Evolutionary conservation across 53 echinoderm and acorn worm species (phyloP), one percentile per base, ranked within the genome.

Genomic region (Luidia sarsii): DNA sequence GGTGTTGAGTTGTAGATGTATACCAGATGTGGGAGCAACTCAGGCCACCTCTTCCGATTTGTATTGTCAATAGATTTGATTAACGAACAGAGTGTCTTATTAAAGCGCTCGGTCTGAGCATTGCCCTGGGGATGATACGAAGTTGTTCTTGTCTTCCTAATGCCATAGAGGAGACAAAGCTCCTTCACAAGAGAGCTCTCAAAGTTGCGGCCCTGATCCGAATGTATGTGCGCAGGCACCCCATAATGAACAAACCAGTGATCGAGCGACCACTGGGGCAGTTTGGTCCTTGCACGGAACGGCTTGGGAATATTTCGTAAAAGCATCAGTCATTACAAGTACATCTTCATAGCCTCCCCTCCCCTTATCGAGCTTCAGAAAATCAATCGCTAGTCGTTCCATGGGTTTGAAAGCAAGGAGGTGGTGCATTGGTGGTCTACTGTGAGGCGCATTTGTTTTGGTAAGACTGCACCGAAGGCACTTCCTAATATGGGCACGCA

Each of bases 201-300:
- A 33, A 94, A 94, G 64, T 91, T 90, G 19, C 83, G 46, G 4
- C 91, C 91, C 48, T 94, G 94, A 65, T 94, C 94, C 39, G 88
- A 88, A n/a, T n/a, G n/a, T n/a, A n/a, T n/a, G n/a, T n/a, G n/a
- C n/a, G n/a, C n/a, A n/a, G n/a, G n/a, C n/a, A n/a, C n/a, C n/a
- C n/a, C n/a, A n/a, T n/a, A n/a, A n/a, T n/a, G n/a, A n/a, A n/a
- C n/a, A n/a, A n/a, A 43, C 91, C 7, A 88, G 45, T 2, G 65
- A 65, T 28, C 65, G 85, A 8, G 94, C 94, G 0, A 94, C 91
- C 39, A 86, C 86, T 30, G 29, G 28, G 0, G 94, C 94, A 21
- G 69, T 82, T 55, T 94, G 91, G 57, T 88, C 83, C 19, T 52
- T 68, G 15, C 91, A 86, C 0, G 90, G 90, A 2, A 82, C 50